Evolutionary conservation across 1,140 invertebrate species (phyloP).

Genomic region (Campodea augens): DNA sequence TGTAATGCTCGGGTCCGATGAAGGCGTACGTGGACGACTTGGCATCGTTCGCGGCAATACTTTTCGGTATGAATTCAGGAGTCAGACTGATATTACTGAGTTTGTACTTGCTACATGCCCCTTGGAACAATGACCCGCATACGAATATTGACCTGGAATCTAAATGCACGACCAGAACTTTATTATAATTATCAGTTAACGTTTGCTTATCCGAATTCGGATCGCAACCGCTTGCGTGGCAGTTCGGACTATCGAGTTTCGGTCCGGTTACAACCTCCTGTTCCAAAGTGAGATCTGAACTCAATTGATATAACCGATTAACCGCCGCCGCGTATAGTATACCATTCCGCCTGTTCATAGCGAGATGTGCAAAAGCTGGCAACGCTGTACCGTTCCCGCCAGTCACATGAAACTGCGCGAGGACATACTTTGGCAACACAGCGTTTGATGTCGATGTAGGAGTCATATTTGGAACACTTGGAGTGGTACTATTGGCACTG

Average conservation of each 20-base stretch:
- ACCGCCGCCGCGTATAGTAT: constrained; percentile 58
- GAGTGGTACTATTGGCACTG: too few species aligned
- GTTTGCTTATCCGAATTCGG: constrained; percentile 38
- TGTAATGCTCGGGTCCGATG: constrained; percentile 75
- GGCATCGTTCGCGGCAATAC: constrained; percentile 80
- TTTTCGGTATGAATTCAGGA: constrained; percentile 50
- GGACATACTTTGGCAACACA: too few species aligned
- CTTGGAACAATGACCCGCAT: constrained; percentile 72
- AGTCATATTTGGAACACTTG: too few species aligned
- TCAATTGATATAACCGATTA: constrained; percentile 65
- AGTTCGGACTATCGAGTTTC: constrained; percentile 62
- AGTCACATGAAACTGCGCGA: too few species aligned
- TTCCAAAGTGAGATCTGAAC: constrained; percentile 46
- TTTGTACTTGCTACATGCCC: constrained; percentile 70
- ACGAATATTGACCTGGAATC: constrained; percentile 58
- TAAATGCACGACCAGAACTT: constrained; percentile 72
- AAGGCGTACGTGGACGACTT: constrained; percentile 82
- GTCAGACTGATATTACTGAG: constrained; percentile 56
- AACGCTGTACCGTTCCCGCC: too few species aligned
- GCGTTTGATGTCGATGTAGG: too few species aligned
- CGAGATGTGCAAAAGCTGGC: constrained; percentile 41
- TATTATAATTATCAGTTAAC: constrained; percentile 70
- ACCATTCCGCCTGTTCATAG: constrained; percentile 35
- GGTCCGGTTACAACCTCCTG: constrained; percentile 50
- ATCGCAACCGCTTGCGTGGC: constrained; percentile 62